Evolutionary conservation across 2,888 invertebrate species (phyloP).

Genomic region (Platerodrilus igneus): DNA sequence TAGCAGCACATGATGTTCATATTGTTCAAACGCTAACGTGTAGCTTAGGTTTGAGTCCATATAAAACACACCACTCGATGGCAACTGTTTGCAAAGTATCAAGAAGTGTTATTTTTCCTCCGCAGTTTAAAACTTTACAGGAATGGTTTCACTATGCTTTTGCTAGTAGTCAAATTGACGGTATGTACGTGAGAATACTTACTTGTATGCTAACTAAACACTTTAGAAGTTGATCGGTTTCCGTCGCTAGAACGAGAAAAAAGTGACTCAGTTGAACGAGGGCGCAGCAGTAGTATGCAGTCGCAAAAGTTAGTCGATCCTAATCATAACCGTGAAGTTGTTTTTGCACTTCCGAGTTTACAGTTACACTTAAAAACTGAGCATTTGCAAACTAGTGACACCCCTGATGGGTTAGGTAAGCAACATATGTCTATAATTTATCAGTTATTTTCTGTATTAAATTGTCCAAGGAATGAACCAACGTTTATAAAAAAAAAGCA

Average conservation of each 20-base stretch:
- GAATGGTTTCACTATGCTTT: conserved; percentile 98
- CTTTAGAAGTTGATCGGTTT: conserved; percentile 88
- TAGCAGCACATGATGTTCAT: conserved; percentile 62
- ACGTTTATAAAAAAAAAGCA: no score
- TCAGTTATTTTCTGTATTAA: no score
- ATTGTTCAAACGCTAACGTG: conserved; percentile 89
- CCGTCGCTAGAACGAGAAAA: conserved; percentile 80
- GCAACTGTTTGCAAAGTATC: conserved; percentile 91
- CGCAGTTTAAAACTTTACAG: conserved; percentile 87
- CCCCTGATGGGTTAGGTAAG: conserved; percentile 64
- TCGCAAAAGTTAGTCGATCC: conserved; percentile 67
- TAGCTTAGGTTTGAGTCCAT: conserved; percentile 70
- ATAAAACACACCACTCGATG: conserved; percentile 79
- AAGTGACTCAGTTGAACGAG: conserved; percentile 55
- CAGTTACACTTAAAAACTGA: conserved; percentile 91
- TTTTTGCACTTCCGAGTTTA: conserved; percentile 90
- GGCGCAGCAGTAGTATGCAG: conserved; percentile 49
- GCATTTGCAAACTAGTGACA: conserved; percentile 73
- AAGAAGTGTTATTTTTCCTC: conserved; percentile 87
- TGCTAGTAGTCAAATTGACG: conserved; percentile 89
- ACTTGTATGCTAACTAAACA: no score
- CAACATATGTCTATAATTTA: no score
- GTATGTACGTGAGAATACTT: conserved; percentile 49
- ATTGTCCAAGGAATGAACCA: no score
- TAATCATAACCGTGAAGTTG: conserved; percentile 87